phyloP scores from a whole-genome alignment of 2,888 invertebrate genomes.

The Tetragnatha montana region DNA sequence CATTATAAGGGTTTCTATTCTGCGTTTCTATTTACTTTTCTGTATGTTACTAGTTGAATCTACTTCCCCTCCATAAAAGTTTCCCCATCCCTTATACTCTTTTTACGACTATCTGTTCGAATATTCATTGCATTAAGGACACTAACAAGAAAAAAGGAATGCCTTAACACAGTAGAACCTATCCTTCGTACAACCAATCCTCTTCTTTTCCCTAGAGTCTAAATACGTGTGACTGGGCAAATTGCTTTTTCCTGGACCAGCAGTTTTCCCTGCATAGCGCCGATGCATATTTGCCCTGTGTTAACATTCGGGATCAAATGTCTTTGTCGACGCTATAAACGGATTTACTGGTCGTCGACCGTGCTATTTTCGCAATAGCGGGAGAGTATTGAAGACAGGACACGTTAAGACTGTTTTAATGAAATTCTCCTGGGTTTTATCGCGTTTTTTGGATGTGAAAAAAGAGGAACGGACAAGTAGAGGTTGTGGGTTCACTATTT shows the following conservation, averaged over 20 bases:
- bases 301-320: conserved; percentile 25
- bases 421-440: not conserved
- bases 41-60: too few species aligned
- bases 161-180: too few species aligned
- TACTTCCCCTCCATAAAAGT: too few species aligned
- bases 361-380: not conserved
- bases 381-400: too few species aligned
- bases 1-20: too few species aligned
- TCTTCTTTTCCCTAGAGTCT: not conserved
- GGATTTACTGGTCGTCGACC: not conserved
- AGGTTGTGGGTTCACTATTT: too few species aligned
- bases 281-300: conserved; percentile 32
- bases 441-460: not conserved
- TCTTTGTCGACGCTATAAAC: not conserved
- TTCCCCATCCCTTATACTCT: too few species aligned
- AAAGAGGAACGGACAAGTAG: not conserved
- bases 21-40: too few species aligned
- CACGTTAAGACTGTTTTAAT: conserved; percentile 1
- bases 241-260: conserved; percentile 9
- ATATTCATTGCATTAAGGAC: too few species aligned
- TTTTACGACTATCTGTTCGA: too few species aligned
- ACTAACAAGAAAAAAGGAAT: too few species aligned
- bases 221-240: conserved; percentile 3
- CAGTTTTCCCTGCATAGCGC: not conserved
- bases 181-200: not conserved